Evolutionary conservation across 2,797 vertebrate genomes (phyloP).

Genomic region (Luscinia megarhynchos): DNA sequence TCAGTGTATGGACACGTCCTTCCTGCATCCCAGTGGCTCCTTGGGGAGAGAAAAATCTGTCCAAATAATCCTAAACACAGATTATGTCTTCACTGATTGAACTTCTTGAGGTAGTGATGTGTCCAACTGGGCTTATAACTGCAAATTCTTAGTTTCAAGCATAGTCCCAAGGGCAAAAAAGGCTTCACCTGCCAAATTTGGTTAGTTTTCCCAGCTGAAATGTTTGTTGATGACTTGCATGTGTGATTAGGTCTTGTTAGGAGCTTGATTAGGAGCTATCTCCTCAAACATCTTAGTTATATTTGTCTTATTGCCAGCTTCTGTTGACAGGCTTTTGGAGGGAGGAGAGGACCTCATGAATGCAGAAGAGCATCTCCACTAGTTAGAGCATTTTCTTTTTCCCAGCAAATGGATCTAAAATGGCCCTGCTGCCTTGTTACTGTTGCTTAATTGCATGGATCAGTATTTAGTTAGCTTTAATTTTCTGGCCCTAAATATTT

Average conservation of each 20-base stretch:
- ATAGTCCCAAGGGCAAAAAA: background rate
- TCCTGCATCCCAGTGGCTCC: background rate
- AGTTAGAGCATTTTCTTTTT: background rate
- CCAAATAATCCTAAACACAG: background rate
- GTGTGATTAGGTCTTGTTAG: background rate
- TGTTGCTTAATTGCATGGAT: conserved; percentile 6
- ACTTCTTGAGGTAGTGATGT: background rate
- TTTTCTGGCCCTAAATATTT: background rate
- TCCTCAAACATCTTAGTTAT: background rate
- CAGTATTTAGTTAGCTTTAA: conserved; percentile 25
- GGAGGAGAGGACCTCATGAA: background rate
- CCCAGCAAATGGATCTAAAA: background rate
- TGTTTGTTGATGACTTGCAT: background rate
- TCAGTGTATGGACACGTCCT: background rate
- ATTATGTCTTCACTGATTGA: background rate
- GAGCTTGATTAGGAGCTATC: background rate
- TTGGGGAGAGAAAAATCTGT: background rate
- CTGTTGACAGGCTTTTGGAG: background rate
- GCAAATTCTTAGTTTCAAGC: background rate
- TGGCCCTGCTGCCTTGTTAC: background rate
- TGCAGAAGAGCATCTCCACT: background rate
- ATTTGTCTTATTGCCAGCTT: background rate
- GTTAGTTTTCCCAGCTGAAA: background rate
- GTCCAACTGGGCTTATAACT: background rate
- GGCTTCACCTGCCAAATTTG: background rate